These are phyloP conservation scores for Toxostoma redivivum DNA, from an alignment of 2,113 vertebrate genomes.

Conservation along the genomic window DNA sequence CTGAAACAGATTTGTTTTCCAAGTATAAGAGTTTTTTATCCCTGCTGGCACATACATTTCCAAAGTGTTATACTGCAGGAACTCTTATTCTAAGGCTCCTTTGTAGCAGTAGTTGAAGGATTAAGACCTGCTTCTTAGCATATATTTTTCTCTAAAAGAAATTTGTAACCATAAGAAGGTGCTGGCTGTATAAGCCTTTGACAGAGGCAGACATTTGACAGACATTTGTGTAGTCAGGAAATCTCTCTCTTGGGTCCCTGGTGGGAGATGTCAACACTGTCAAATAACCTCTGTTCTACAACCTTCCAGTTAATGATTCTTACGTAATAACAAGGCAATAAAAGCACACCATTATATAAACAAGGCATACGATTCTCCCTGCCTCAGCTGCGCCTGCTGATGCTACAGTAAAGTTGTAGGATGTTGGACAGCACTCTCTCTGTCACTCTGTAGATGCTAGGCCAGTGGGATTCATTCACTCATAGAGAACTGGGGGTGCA, in stretches of 20 bases:
- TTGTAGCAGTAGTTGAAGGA: neutral
- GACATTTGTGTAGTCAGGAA: neutral
- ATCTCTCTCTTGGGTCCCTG: neutral
- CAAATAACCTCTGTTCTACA: neutral
- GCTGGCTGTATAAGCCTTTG: neutral
- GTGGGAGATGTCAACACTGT: neutral
- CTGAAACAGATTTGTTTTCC: conserved; percentile 15
- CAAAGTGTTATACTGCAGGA: neutral
- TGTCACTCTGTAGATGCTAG: neutral
- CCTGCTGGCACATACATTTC: neutral
- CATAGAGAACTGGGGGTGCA: neutral
- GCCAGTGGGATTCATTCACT: neutral
- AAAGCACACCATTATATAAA: neutral
- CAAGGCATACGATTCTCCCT: neutral
- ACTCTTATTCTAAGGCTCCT: neutral
- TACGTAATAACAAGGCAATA: neutral
- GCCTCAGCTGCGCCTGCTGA: neutral
- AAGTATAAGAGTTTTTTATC: neutral
- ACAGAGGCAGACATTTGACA: neutral
- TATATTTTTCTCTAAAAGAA: neutral
- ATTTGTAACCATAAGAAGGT: neutral
- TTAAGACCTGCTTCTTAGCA: neutral
- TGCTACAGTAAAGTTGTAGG: neutral
- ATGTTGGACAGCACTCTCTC: neutral
- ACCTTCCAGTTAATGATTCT: neutral